phyloP scores from a whole-genome alignment of 1,140 invertebrate species.

The Berghia stephanieae region DNA sequence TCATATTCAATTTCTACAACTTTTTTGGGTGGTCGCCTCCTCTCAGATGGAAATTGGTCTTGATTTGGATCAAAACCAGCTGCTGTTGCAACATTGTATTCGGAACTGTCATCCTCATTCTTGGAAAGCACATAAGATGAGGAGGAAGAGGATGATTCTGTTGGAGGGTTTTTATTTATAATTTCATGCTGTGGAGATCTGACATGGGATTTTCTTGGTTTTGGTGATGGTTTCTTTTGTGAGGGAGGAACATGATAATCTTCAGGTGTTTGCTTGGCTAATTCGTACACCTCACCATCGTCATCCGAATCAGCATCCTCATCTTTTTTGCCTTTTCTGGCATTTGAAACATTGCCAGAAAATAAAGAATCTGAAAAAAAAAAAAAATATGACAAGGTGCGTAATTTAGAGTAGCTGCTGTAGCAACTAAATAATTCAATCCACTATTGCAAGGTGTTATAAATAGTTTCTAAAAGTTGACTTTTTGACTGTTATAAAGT shows the following conservation, averaged over 20 bases:
- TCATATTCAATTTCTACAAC: conserved; percentile 33
- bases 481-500: too few species aligned
- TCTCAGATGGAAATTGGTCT: neutral
- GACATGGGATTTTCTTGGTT: conserved; percentile 5
- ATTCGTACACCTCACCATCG: conserved; percentile 14
- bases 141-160: neutral
- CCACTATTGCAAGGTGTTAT: too few species aligned
- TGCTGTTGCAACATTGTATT: neutral
- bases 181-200: neutral
- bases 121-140: neutral
- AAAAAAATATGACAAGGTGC: too few species aligned
- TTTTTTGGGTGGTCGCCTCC: conserved; percentile 18
- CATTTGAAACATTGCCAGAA: conserved; percentile 8
- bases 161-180: neutral
- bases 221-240: conserved; percentile 25
- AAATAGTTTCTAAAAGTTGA: too few species aligned
- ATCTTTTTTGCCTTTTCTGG: neutral
- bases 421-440: too few species aligned
- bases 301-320: neutral
- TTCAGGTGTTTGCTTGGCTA: conserved; percentile 4
- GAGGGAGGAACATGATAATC: neutral
- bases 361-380: neutral
- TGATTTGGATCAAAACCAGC: neutral
- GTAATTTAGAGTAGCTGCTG: too few species aligned
- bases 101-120: neutral